These are phyloP conservation scores for Macrochelys suwanniensis DNA, from an alignment of 2,797 vertebrate species.

Conservation along the genomic window DNA sequence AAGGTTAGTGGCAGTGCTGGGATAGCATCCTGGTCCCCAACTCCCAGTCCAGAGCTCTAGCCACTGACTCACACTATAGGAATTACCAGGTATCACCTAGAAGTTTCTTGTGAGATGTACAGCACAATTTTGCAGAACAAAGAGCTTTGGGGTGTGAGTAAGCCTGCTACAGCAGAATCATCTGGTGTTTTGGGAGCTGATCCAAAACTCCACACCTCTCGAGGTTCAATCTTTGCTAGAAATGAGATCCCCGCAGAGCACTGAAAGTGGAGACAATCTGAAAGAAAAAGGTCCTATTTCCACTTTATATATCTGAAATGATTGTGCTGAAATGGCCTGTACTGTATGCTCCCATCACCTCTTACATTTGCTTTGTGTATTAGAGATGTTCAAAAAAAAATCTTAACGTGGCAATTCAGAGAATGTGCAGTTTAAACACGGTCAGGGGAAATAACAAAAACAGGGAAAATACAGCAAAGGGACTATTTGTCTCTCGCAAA, in stretches of 20 bases:
- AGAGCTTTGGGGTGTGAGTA: neutral
- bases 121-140: neutral
- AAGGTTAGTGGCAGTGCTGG: neutral
- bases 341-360: neutral
- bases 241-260: neutral
- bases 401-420: neutral
- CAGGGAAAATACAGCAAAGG: slow-evolving; percentile 8
- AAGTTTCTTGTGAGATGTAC: neutral
- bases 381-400: slow-evolving; percentile 5
- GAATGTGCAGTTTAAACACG: neutral
- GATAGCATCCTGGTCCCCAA: neutral
- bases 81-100: neutral
- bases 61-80: neutral
- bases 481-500: slow-evolving; percentile 33
- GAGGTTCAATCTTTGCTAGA: neutral
- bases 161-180: neutral
- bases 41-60: neutral
- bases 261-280: neutral
- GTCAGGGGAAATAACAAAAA: slow-evolving; percentile 10
- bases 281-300: neutral
- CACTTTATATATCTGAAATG: neutral
- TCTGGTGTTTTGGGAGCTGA: neutral
- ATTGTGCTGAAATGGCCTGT: neutral
- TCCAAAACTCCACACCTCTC: neutral
- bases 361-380: neutral